Base-by-base conservation (phyloP, 92 coral and sea anemone genomes). In the Blastomussa wellsi region DNA sequence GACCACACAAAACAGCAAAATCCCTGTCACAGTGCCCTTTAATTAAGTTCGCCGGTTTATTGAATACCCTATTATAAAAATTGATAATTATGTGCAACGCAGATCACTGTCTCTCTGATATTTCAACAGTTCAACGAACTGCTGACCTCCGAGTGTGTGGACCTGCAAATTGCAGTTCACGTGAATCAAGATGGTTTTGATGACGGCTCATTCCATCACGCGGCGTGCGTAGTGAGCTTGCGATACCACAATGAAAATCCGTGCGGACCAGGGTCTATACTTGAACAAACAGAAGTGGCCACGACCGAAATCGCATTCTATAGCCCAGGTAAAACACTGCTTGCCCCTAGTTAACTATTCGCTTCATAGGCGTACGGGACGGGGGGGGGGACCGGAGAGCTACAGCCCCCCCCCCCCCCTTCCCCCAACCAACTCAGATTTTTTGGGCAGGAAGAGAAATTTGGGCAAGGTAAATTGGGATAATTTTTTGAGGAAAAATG, bases 121-220 rank as follows among this genome's bases (percentile, higher is more conserved):
- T n/a, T 39, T 9, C 64, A 22, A 78, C 69, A 78, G 82, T 78
- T 78, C 32, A 36, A 78, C 17, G 26, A n/a, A 62, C 53, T 78
- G 22, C 51, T 38, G 69, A 57, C 51, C 12, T 57, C 47, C 37
- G 82, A 78, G 5, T 14, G 38, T 16, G 69, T 38, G 35, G 72
- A 10, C 36, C 10, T 78, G 4, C 82, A 78, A 78, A 48, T 41
- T 24, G 71, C 82, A 78, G 49, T 78, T 37, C 82, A 59, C 10
- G 69, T 78, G 53, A 36, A 78, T 31, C 72, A 68, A 28, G 32
- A 78, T 29, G 60, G 24, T 26, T 78, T 78, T 22, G 52, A 14
- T 28, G 82, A 78, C 48, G 81, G 20, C 20, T 78, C 69, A 55
- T 78, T 78, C n/a, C 72, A 78, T 59, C 20, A 78, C 28, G 82